Base-by-base conservation (phyloP, 1,140 invertebrate genomes). In the Lepidostoma basale region DNA sequence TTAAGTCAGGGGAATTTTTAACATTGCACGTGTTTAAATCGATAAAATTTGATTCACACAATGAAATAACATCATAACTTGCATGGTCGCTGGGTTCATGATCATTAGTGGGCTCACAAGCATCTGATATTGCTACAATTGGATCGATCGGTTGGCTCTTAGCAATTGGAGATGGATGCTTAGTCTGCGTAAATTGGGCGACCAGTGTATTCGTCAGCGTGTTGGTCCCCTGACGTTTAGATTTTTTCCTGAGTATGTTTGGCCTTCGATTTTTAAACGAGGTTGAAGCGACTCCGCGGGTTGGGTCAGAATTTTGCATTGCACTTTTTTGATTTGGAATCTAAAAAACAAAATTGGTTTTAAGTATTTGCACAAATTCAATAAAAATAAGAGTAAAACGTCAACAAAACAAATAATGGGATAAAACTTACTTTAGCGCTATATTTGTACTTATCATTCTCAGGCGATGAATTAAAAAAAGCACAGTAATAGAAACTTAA, bases 251-350 rank as follows among this genome's bases (percentile, higher is more conserved):
- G 12, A 71, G 42, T 22, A 71, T 71, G 26, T 71, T 71, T 26
- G 69, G 69, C 28, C 66, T 71, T 64, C 58, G 67, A 56, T 47
- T 67, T 40, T 71, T 65, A 44, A 66, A 36, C 10, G 65, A 71
- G 58, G 42, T 45, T 39, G 56, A 36, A 39, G 60, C 36, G 45
- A 28, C 63, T 14, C 59, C 59, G 49, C 59, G 42, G 62, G 44
- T 23, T 59, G 47, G 36, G 36, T 56, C 62, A 56, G 20, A 62
- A 39, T 64, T 63, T 54, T 71, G 69, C 65, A 71, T 71, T 63
- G 49, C 62, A 58, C 64, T 58, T 44, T 49, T 59, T 66, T 66
- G 36, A 44, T 30, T 33, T 23, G 52, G 14, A 66, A 66, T 45
- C 64, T 66, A 58, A 56, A 58, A 56, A 20, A 58, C 40, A 30